Base-by-base conservation (phyloP, 2,797 vertebrate species). In the Syndactyla subalaris region DNA sequence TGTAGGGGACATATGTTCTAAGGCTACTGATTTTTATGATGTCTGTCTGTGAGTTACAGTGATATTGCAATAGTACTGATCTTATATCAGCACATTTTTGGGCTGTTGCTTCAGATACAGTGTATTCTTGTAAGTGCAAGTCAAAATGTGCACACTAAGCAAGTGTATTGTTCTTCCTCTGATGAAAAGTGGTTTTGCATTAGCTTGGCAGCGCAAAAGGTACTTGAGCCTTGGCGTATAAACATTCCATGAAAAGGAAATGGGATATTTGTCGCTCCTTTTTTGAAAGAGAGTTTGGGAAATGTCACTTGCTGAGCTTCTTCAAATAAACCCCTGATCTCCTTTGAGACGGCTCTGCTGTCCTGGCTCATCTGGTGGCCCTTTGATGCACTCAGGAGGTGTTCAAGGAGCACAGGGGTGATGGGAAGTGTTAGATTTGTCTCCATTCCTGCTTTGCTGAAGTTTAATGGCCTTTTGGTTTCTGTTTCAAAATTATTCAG, bases 201-300 rank as follows among this genome's bases (percentile, higher is more conserved):
- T 93, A 71, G 65, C 20, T 92, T 92, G 67, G 43, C 81, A 57
- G 36, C 0, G 1, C 73, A 65, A 86, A 92, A 85, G 59, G 67
- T 68, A 38, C 54, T 78, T 1, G 0, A 30, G 55, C 77, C 36
- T 43, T 65, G 45, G 81, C 15, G 9, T 88, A 93, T 93, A 95
- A 86, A 94, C 63, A 91, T 94, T 84, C 55, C 5, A 2, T 92
- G 90, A 46, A 43, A 84, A 89, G 68, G 75, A 62, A 95, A 68
- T 45, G 72, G 26, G 62, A 23, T 94, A 85, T 91, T 85, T 8
- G 6, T 89, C 52, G 88, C 85, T 74, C 19, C 62, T 63, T 36
- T 86, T 93, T 82, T 89, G 51, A 95, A 94, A 89, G 65, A 80
- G 14, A 38, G 77, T 94, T 86, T 62, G 61, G 57, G 65, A 93